Conservation (phyloP, 2,797 vertebrate genomes). For the Eidolon dupreanum region DNA sequence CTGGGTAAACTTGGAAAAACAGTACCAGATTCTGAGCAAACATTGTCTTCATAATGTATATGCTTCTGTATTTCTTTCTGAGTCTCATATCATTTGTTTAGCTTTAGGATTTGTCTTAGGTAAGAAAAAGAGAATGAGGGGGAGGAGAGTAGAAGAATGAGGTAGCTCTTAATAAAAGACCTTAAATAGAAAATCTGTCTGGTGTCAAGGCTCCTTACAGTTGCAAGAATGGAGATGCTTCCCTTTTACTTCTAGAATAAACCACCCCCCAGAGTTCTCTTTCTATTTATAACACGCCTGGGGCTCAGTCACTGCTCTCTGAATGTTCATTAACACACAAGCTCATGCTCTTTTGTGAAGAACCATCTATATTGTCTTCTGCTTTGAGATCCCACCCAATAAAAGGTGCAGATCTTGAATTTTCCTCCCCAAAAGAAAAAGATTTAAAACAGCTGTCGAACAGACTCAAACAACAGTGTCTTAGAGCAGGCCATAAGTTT, state of each 20-base stretch:
- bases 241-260: neutral
- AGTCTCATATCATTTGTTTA: neutral
- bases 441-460: constrained; percentile 46
- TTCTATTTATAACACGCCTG: neutral
- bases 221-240: neutral
- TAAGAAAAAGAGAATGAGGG: neutral
- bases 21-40: neutral
- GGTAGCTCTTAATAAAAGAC: neutral
- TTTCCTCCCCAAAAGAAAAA: neutral
- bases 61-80: neutral
- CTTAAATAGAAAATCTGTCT: neutral
- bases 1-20: neutral
- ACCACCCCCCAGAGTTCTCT: neutral
- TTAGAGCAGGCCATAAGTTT: neutral
- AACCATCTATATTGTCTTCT: constrained; percentile 7
- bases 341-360: neutral
- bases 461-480: neutral
- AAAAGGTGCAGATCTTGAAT: neutral
- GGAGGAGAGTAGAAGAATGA: neutral
- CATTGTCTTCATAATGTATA: neutral
- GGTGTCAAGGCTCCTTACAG: neutral
- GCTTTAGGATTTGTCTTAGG: neutral
- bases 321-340: neutral
- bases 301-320: neutral
- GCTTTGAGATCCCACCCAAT: neutral